Percentiles rank a stretch among this genome's conserved stretches.
These are phyloP conservation scores for Galago senegalensis DNA, from an alignment of 2,797 vertebrate species.

Conservation along the genomic window DNA sequence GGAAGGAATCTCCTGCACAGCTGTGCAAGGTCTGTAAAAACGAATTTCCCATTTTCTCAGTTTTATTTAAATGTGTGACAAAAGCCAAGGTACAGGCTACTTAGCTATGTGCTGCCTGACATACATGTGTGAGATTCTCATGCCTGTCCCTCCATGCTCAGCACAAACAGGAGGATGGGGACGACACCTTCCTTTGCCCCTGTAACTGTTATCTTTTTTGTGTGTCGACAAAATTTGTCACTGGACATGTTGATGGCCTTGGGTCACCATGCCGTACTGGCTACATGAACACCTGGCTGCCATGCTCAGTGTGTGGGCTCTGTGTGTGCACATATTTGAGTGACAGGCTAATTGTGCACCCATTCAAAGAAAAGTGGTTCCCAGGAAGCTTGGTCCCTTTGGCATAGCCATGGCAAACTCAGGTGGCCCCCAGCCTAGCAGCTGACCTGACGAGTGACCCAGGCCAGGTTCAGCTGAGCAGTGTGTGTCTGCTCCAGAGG, in stretches of 20 bases:
- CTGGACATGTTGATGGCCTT: background rate
- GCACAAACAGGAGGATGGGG: background rate
- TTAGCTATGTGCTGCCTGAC: background rate
- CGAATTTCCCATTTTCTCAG: background rate
- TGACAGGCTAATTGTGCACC: background rate
- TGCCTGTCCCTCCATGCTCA: accelerated
- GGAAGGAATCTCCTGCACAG: background rate
- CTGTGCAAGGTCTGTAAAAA: too few species aligned
- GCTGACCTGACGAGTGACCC: background rate
- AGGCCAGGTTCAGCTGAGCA: background rate
- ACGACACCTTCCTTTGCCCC: background rate
- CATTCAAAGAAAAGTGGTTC: background rate
- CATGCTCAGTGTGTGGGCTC: background rate
- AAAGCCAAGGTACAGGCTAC: background rate
- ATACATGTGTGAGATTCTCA: background rate
- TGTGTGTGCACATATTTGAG: accelerated
- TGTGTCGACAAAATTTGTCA: background rate
- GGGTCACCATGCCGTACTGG: accelerated
- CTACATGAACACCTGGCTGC: background rate
- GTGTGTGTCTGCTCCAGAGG: accelerated
- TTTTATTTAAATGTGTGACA: background rate
- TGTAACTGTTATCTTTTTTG: background rate
- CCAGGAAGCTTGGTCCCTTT: background rate
- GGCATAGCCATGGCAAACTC: background rate
- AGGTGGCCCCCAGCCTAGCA: background rate